These are phyloP conservation scores for Bos javanicus DNA, from an alignment of 2,113 vertebrate genomes.

Conservation along the genomic window DNA sequence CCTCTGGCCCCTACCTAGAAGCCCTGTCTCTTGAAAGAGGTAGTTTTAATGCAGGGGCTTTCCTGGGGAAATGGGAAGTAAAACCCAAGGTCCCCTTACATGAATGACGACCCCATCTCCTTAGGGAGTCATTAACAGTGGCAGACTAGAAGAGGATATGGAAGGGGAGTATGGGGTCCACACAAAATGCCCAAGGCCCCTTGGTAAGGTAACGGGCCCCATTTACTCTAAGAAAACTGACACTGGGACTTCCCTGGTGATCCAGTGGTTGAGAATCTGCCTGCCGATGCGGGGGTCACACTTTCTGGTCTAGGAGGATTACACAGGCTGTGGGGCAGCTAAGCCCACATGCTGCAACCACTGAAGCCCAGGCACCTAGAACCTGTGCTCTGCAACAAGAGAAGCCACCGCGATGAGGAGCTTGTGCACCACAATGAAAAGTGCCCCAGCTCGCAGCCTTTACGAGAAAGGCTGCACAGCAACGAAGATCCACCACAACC, in stretches of 20 bases:
- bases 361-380: background rate
- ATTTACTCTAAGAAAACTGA: background rate
- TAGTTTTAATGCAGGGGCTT: background rate
- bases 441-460: background rate
- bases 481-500: background rate
- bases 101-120: background rate
- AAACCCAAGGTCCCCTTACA: background rate
- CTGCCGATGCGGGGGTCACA: background rate
- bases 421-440: background rate
- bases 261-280: background rate
- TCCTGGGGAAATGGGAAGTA: background rate
- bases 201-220: fast-evolving
- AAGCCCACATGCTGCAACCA: background rate
- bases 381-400: background rate
- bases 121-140: too few relatives aligned
- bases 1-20: background rate
- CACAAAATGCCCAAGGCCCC: background rate
- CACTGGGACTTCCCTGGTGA: background rate
- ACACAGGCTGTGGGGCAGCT: background rate
- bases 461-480: background rate
- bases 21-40: background rate
- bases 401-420: background rate
- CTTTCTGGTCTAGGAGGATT: background rate
- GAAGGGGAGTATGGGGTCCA: background rate
- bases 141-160: fast-evolving